Evolutionary conservation across 2,888 invertebrate genomes (phyloP), one percentile per base, ranked within the genome.

Genomic region (Chrysodeixis includens): DNA sequence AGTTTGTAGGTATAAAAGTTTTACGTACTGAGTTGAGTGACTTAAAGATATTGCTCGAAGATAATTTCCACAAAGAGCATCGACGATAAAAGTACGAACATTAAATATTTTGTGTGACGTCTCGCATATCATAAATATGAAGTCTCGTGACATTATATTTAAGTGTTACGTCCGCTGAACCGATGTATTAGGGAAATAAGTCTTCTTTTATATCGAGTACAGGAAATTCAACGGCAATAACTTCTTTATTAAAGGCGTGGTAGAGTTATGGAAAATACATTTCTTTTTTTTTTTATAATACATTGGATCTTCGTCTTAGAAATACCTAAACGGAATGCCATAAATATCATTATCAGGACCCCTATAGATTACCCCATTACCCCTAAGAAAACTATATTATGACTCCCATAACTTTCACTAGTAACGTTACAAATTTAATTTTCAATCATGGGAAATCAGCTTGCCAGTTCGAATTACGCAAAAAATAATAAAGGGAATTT

Each of bases 181-280:
- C 84, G 83, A 88, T 85, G 87, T 90, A 89, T 90, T 91, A 88
- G 85, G 89, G 88, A 89, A 90, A 91, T 91, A 90, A 85, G 87
- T 87, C 82, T 80, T 81, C 79, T 90, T 91, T 91, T 90, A 92
- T 88, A 86, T 83, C 74, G 66, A 73, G 82, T 76, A 56, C 75
- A 85, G 88, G 87, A 88, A 89, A 87, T 91, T 90, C 86, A 86
- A 88, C 76, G 79, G 86, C 84, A 82, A 86, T 90, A 87, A 87
- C 80, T 81, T 73, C 62, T 79, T 76, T 76, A 79, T 79, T 81
- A 74, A 80, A 82, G 71, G 77, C 63, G 51, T 66, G 73, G 75
- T 64, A 58, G 69, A 77, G 79, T 83, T 78, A 81, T 76, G 69
- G 75, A 6, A 81, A 77, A 75, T 82, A 79, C 80, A 79, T 81